A percentile compares a stretch with the other conserved stretches of the same genome.
These are phyloP conservation scores for Lacanobia oleracea DNA, from an alignment of 2,888 invertebrate species.

Conservation along the genomic window DNA sequence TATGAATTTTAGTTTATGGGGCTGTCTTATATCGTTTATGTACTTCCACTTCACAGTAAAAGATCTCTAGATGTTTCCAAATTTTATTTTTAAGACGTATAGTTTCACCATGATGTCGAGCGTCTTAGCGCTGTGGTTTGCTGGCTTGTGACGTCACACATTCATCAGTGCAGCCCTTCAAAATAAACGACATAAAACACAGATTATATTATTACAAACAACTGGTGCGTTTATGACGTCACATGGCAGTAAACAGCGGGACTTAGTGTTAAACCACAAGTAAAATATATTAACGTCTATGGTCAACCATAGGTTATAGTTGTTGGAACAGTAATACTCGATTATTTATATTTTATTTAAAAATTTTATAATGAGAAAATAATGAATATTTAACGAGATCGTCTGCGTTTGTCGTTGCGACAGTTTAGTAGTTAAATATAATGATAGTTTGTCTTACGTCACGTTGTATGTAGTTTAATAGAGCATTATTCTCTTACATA, in stretches of 20 bases:
- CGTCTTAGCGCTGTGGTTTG: slow-evolving; percentile 63
- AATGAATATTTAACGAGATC: slow-evolving; percentile 79
- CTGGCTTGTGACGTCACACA: slow-evolving; percentile 61
- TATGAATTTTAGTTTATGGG: slow-evolving; percentile 69
- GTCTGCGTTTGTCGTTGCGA: slow-evolving; percentile 86
- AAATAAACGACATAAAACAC: slow-evolving; percentile 14
- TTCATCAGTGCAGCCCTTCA: slow-evolving; percentile 23
- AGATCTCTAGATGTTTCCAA: slow-evolving; percentile 84
- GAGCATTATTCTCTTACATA: slow-evolving; percentile 84
- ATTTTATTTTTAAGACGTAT: slow-evolving; percentile 76
- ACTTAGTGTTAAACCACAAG: slow-evolving; percentile 75
- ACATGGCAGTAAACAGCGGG: slow-evolving; percentile 53
- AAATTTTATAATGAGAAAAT: slow-evolving; percentile 81
- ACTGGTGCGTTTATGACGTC: slow-evolving; percentile 50
- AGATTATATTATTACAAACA: slow-evolving; percentile 11
- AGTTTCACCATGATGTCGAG: slow-evolving; percentile 68
- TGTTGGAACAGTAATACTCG: slow-evolving; percentile 90
- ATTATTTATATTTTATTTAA: slow-evolving; percentile 90
- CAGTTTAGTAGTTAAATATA: slow-evolving; percentile 75
- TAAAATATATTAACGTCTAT: slow-evolving; percentile 83
- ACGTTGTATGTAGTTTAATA: slow-evolving; percentile 87
- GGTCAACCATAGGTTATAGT: slow-evolving; percentile 86
- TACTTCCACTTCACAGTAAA: slow-evolving; percentile 79
- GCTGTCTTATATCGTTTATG: slow-evolving; percentile 69
- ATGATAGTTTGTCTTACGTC: slow-evolving; percentile 82